Conservation (phyloP, 2,888 invertebrate species). For the Megalurothrips usitatus region DNA sequence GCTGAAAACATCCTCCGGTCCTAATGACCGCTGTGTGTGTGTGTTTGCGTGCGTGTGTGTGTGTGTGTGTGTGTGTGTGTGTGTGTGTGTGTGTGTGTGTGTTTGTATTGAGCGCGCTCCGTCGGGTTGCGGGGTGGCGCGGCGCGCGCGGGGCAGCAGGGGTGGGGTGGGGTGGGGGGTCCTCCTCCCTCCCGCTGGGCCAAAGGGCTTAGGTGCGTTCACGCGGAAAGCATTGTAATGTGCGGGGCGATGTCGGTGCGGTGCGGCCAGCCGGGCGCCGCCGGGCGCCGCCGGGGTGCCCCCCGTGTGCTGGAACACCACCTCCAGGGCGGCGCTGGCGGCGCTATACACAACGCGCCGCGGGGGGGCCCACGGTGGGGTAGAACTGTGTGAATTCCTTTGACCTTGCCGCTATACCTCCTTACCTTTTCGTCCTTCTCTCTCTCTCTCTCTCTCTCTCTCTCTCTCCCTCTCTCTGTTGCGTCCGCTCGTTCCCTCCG, state of each 20-base stretch:
- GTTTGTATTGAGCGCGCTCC: no score
- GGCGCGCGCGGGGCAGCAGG: no score
- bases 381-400: neutral
- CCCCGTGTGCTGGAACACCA: neutral
- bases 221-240: slow-evolving; percentile 22
- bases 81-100: no score
- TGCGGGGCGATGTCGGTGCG: neutral
- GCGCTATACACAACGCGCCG: neutral
- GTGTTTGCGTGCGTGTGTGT: no score
- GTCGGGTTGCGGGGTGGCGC: no score
- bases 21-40: no score
- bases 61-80: no score
- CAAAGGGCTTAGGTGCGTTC: neutral
- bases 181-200: no score
- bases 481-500: neutral
- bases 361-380: neutral
- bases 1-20: no score
- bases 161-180: no score
- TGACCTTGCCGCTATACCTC: neutral
- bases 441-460: neutral
- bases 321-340: neutral
- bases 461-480: neutral
- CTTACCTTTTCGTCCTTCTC: neutral
- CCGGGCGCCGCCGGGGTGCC: no score
- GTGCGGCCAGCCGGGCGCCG: neutral